Conservation (phyloP, 2,113 vertebrate species). For the Narcine bancroftii region DNA sequence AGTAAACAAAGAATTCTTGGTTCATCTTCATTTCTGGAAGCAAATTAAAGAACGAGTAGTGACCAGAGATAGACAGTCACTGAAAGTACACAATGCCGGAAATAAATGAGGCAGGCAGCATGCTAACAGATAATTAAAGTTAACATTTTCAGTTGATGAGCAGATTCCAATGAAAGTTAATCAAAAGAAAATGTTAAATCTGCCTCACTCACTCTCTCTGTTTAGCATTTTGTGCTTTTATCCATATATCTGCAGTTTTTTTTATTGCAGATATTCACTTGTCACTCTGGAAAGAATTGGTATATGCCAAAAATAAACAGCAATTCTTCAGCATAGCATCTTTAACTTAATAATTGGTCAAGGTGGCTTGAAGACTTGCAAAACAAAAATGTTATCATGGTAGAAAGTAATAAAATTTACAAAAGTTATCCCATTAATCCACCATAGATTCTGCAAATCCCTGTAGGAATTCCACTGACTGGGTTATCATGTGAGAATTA, state of each 20-base stretch:
- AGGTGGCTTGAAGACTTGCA: background rate
- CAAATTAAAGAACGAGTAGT: background rate
- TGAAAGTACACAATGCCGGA: too few species aligned
- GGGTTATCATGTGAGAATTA: background rate
- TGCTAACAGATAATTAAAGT: too few species aligned
- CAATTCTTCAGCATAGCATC: too few species aligned
- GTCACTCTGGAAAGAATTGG: background rate
- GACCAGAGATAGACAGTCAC: background rate
- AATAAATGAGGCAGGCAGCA: too few species aligned
- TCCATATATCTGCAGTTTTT: too few species aligned
- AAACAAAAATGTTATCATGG: background rate
- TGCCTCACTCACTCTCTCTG: too few species aligned
- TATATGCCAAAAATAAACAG: too few species aligned
- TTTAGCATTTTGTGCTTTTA: too few species aligned
- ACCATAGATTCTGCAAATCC: background rate
- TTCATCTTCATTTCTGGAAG: background rate
- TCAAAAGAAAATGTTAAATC: too few species aligned
- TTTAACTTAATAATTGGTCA: background rate
- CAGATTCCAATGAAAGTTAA: too few species aligned
- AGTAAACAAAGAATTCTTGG: background rate
- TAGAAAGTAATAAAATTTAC: background rate
- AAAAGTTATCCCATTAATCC: background rate
- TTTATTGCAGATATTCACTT: too few species aligned
- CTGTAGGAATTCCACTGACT: background rate
- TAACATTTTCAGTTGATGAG: too few species aligned